Percentiles rank a stretch among this genome's conserved stretches.
Evolutionary conservation across 2,888 invertebrate genomes (phyloP).

Genomic region (Andricus quercusramuli): DNA sequence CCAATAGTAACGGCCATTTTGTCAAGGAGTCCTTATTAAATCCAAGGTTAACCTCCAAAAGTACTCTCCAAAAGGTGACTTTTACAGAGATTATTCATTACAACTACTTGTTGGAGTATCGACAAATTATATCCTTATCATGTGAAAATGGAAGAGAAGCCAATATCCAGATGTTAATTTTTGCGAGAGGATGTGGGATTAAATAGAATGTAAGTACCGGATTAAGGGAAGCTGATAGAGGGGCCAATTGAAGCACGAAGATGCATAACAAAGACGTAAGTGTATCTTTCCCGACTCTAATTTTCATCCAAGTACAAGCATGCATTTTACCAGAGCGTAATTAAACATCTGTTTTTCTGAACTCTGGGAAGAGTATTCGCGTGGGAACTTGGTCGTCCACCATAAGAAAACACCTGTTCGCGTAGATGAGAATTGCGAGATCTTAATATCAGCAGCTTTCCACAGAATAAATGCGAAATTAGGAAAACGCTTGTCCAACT

Average conservation of each 20-base stretch:
- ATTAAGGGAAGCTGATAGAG: conserved; percentile 2
- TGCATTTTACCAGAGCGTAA: not conserved
- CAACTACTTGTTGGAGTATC: not conserved
- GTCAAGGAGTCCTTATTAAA: conserved; percentile 16
- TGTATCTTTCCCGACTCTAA: not conserved
- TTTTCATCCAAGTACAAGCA: not conserved
- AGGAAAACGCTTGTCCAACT: conserved; percentile 23
- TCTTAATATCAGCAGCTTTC: not conserved
- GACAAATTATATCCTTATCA: not conserved
- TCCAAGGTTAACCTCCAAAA: conserved; percentile 5
- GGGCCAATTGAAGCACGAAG: not conserved
- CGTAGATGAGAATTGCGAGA: not conserved
- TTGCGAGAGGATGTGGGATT: conserved; percentile 3
- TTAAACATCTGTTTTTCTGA: conserved; percentile 23
- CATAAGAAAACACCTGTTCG: conserved; percentile 31
- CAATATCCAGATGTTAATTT: conserved; percentile 27
- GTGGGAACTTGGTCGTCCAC: conserved; percentile 20
- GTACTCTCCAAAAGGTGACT: not conserved
- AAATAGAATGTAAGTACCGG: not conserved
- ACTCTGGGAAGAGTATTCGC: not conserved
- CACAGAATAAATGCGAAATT: conserved; percentile 23
- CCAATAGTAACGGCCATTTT: conserved; percentile 5
- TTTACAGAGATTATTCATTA: not conserved
- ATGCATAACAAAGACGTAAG: conserved; percentile 15
- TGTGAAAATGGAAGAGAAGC: not conserved